phyloP scores from a whole-genome alignment of 2,113 vertebrate species.

The Etia nguti region DNA sequence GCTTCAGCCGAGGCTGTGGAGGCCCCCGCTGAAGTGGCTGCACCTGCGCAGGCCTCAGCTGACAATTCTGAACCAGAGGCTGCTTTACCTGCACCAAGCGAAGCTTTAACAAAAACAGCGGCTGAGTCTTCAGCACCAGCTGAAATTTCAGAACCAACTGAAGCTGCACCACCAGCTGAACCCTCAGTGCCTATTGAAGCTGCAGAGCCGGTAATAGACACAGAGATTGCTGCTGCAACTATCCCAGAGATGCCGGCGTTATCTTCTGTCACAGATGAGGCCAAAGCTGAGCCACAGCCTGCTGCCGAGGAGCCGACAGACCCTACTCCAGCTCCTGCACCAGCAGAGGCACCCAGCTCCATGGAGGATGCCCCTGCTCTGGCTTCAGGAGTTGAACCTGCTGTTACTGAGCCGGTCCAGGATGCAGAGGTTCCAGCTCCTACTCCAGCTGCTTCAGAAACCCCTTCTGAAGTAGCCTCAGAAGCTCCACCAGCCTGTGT shows the following conservation, averaged over 20 bases:
- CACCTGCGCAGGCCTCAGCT: background rate
- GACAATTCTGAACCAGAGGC: background rate
- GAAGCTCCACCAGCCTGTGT: background rate
- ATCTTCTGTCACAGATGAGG: background rate
- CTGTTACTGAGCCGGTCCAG: background rate
- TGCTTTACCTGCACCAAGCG: background rate
- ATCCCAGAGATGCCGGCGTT: conserved; percentile 37
- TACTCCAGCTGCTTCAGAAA: background rate
- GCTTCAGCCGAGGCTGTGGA: background rate
- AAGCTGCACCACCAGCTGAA: background rate
- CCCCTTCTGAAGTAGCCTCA: background rate
- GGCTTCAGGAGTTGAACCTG: background rate
- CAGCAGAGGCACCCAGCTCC: background rate
- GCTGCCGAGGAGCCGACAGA: background rate
- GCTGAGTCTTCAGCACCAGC: background rate
- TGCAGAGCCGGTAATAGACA: conserved; percentile 6
- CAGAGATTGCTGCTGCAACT: conserved; percentile 47
- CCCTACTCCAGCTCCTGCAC: background rate
- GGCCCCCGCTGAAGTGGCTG: background rate
- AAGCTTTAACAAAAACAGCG: background rate
- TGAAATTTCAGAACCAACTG: background rate
- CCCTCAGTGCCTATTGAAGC: background rate
- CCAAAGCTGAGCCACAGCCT: background rate
- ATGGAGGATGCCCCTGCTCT: background rate
- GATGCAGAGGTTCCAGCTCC: background rate